These are phyloP conservation scores for Gerris buenoi DNA, from an alignment of 1,140 invertebrate species.

Conservation along the genomic window DNA sequence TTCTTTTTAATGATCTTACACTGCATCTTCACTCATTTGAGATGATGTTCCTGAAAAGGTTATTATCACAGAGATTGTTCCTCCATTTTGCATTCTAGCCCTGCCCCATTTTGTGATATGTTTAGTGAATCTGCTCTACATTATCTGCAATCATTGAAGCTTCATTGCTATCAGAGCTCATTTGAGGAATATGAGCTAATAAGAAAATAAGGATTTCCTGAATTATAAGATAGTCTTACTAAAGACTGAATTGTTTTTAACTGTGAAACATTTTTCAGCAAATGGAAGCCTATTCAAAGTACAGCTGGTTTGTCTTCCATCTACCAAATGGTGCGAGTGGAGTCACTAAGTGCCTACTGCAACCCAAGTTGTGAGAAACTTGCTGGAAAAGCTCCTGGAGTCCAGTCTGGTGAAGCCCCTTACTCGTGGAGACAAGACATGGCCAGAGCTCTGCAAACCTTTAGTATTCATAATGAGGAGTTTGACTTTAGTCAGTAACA, in stretches of 20 bases:
- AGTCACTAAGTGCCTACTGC: slow-evolving; percentile 62
- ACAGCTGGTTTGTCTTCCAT: slow-evolving; percentile 44
- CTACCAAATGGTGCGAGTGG: slow-evolving; percentile 61
- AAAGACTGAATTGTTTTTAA: not conserved
- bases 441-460: slow-evolving; percentile 55
- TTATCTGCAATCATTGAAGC: too few species aligned
- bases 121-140: too few species aligned
- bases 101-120: too few species aligned
- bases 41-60: too few species aligned
- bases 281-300: slow-evolving; percentile 61
- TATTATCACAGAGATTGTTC: too few species aligned
- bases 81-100: too few species aligned
- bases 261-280: too few species aligned
- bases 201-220: too few species aligned
- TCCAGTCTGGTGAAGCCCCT: slow-evolving; percentile 29
- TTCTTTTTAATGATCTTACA: too few species aligned
- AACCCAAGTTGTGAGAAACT: slow-evolving; percentile 39
- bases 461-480: slow-evolving; percentile 52
- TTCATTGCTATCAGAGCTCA: too few species aligned
- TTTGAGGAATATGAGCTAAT: too few species aligned
- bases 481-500: slow-evolving; percentile 55
- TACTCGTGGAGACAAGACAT: slow-evolving; percentile 50
- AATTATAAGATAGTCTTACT: not conserved
- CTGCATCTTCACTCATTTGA: too few species aligned
- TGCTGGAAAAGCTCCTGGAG: slow-evolving; percentile 18